These are phyloP conservation scores for Eurytoma adleriae DNA, from an alignment of 2,888 invertebrate species.

Conservation along the genomic window DNA sequence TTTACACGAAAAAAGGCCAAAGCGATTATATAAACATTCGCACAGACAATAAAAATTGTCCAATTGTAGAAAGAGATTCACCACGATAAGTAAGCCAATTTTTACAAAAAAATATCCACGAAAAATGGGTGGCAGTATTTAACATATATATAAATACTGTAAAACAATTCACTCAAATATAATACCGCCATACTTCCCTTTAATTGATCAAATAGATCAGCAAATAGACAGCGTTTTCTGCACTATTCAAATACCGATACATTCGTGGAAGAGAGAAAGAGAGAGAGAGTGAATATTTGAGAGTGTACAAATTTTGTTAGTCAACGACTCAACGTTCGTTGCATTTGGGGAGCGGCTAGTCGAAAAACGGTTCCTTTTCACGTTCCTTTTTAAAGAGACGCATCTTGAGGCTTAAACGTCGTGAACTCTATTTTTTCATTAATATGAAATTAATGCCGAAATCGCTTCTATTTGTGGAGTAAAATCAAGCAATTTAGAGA, in stretches of 20 bases:
- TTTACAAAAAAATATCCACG: constrained; percentile 27
- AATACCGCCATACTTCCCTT: constrained; percentile 60
- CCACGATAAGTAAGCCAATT: constrained; percentile 10
- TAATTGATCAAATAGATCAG: constrained; percentile 48
- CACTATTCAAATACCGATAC: constrained; percentile 16
- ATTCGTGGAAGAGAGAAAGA: background rate
- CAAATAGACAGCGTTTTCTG: constrained; percentile 62
- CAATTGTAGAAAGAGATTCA: constrained; percentile 55
- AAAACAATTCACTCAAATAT: constrained; percentile 12
- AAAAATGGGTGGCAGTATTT: constrained; percentile 42
- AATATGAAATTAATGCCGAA: constrained; percentile 58
- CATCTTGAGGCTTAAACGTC: constrained; percentile 53
- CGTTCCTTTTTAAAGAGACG: constrained; percentile 62
- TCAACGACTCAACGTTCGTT: background rate
- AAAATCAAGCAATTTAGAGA: constrained; percentile 9
- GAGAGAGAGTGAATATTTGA: background rate
- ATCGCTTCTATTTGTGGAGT: constrained; percentile 63
- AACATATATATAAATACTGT: constrained; percentile 55
- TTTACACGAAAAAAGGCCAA: constrained; percentile 22
- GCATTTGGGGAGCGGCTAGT: constrained; percentile 31
- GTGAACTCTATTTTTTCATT: constrained; percentile 68
- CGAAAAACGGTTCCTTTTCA: constrained; percentile 63
- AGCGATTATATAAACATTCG: constrained; percentile 45
- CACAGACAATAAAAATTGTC: constrained; percentile 66
- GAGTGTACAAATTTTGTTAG: background rate